Conservation (phyloP, 2,797 vertebrate species). For the Gymnocypris eckloni region DNA sequence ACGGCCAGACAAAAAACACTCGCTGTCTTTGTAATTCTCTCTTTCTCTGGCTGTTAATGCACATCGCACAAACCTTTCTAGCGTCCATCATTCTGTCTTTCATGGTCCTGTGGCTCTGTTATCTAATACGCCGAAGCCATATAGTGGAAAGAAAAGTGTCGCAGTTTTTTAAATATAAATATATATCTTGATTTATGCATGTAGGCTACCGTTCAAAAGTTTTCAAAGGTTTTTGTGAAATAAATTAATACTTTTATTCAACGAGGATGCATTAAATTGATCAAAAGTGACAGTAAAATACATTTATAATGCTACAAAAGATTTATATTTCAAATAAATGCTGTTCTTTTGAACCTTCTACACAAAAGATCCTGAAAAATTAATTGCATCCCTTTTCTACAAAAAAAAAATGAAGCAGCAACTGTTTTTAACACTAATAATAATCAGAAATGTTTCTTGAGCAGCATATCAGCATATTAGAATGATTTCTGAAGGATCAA, state of each 20-base stretch:
- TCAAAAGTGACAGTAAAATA: not conserved
- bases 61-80: constrained; percentile 27
- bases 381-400: not conserved
- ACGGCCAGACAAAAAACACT: constrained; percentile 40
- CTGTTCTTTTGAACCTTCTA: not conserved
- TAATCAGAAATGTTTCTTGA: not conserved
- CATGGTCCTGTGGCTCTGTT: not conserved
- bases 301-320: not conserved
- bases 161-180: not conserved
- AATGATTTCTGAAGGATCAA: not conserved
- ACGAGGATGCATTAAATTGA: not conserved
- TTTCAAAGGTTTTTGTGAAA: not conserved
- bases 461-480: not conserved
- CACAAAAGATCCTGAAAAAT: not conserved
- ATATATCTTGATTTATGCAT: not conserved
- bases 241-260: not conserved
- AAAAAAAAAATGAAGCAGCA: not conserved
- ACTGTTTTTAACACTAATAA: not conserved
- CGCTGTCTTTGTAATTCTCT: constrained; percentile 18
- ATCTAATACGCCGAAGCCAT: not conserved
- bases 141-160: not conserved
- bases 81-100: constrained; percentile 42
- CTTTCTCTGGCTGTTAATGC: constrained; percentile 40
- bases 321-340: not conserved
- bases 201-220: not conserved